Evolutionary conservation across 2,888 invertebrate species (phyloP), one percentile per base, ranked within the genome.

Genomic region (Megalurothrips usitatus): DNA sequence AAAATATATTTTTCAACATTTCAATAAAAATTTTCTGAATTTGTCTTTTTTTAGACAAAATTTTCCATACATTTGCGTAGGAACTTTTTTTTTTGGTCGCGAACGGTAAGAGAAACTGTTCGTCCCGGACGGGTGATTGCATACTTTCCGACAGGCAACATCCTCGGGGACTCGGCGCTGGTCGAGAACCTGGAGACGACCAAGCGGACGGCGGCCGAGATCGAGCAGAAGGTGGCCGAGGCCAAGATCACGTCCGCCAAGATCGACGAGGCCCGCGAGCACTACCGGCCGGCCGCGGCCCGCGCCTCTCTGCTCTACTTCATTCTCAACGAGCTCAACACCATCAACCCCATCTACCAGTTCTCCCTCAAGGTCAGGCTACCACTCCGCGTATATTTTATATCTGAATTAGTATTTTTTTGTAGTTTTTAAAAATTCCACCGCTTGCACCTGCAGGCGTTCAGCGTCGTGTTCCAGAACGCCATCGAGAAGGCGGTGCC

Each of bases 101-200:
- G n/a, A n/a, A n/a, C n/a, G n/a, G n/a, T n/a, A n/a, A n/a, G n/a
- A n/a, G n/a, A n/a, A n/a, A n/a, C n/a, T n/a, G n/a, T n/a, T n/a
- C n/a, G 49, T 49, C 49, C 49, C 14, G 49, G 14, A 9, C 49
- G 14, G 9, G 49, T 14, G 49, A 49, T 14, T 52, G 12, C 17
- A 23, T 81, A 52, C 34, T 1, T 81, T 81, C 34, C 34, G 34
- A 11, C 80, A 85, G 96, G 94, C 83, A 96, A 98, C 88, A 94
- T 98, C 86, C 89, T 98, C 75, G 97, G 96, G 19, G 98, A 98
- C 87, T 96, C 97, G 0, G 96, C 96, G 14, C 89, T 98, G 80
- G 98, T 98, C 0, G 98, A 98, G 87, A 98, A 98, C 88, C 91
- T 98, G 83, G 98, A 98, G 88, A 96, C 94, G 0, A 98, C 98